Evolutionary conservation across 2,888 invertebrate genomes (phyloP).

Genomic region (Bruchidius siliquastri): DNA sequence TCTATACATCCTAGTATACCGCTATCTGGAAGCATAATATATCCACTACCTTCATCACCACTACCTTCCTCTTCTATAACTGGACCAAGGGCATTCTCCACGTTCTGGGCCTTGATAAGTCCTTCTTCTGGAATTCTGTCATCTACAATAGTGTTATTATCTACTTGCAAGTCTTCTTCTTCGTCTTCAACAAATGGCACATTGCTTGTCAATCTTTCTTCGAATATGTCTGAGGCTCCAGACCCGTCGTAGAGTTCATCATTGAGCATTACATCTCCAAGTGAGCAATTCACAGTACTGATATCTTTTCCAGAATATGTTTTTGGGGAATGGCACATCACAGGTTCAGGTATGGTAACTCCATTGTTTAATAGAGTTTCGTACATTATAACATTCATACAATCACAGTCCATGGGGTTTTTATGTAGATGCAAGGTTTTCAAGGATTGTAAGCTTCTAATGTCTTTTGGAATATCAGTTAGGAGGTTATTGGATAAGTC

Average conservation of each 20-base stretch:
- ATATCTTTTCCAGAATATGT: conserved; percentile 34
- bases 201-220: conserved; percentile 8
- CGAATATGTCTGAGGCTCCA: conserved; percentile 26
- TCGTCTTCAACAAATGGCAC: conserved; percentile 22
- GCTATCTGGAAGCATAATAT: conserved; percentile 20
- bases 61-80: conserved; percentile 25
- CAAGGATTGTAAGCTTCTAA: conserved; percentile 53
- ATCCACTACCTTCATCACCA: conserved; percentile 37
- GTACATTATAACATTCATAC: conserved; percentile 60
- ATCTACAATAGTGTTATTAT: conserved; percentile 20
- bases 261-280: conserved; percentile 31
- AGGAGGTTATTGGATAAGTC: conserved; percentile 63
- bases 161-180: conserved; percentile 19
- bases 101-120: background rate
- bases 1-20: conserved; percentile 30
- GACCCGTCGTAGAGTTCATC: conserved; percentile 36
- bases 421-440: conserved; percentile 61
- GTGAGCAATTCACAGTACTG: conserved; percentile 27
- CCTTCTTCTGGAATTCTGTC: conserved; percentile 18
- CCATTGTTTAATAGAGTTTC: conserved; percentile 51
- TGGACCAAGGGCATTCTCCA: background rate
- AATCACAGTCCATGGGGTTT: conserved; percentile 68
- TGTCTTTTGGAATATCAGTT: conserved; percentile 53
- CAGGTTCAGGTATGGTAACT: conserved; percentile 32
- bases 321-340: conserved; percentile 37